Evolutionary conservation across 1,140 invertebrate species (phyloP).

Genomic region (Aphaenogaster rudis): DNA sequence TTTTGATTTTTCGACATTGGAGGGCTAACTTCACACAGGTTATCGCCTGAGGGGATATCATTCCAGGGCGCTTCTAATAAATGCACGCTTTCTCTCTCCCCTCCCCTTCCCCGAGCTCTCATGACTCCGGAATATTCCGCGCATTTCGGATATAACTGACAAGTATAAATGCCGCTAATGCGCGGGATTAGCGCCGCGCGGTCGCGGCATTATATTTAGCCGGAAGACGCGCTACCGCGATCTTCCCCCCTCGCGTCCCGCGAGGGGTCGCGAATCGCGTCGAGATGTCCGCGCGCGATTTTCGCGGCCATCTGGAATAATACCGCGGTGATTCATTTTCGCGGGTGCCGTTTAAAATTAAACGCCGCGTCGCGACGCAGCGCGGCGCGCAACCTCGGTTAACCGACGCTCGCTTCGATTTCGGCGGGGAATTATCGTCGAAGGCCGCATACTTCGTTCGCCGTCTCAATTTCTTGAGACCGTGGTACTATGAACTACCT

Average conservation of each 20-base stretch:
- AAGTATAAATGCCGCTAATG: slow-evolving; percentile 2
- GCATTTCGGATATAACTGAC: neutral
- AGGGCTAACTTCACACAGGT: no score
- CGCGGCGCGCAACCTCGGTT: slow-evolving; percentile 70
- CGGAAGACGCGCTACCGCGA: neutral
- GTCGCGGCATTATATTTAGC: slow-evolving; percentile 10
- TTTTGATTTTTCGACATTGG: no score
- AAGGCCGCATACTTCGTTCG: neutral
- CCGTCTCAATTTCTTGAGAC: no score
- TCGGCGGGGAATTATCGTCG: neutral
- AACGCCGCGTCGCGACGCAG: neutral
- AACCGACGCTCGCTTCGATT: slow-evolving; percentile 56
- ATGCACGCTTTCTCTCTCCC: no score
- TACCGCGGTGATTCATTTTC: slow-evolving; percentile 44
- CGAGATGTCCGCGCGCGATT: slow-evolving; percentile 30
- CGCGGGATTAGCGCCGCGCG: neutral
- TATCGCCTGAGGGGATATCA: no score
- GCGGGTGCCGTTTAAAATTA: slow-evolving; percentile 49
- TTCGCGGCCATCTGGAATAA: slow-evolving; percentile 65
- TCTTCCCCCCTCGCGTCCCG: neutral
- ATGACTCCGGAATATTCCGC: neutral
- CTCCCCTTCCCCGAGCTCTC: no score
- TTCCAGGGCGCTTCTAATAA: no score
- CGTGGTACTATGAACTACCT: no score
- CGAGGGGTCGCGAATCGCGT: neutral